These are phyloP conservation scores for Patella ulyssiponensis DNA, from an alignment of 2,888 invertebrate species.

Conservation along the genomic window DNA sequence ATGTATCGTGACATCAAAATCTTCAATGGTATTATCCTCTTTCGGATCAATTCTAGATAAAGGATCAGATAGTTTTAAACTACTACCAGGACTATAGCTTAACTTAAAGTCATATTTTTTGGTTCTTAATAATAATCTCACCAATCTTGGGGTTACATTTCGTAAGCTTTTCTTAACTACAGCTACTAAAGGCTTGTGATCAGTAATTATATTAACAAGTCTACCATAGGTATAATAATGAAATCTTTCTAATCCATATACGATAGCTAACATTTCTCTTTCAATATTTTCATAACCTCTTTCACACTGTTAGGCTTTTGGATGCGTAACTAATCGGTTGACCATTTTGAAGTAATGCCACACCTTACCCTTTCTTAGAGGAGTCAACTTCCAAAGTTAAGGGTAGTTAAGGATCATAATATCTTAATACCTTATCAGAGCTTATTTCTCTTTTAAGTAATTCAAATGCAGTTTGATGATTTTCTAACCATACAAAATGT, in stretches of 20 bases:
- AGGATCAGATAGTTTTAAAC: neutral
- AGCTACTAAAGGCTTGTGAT: neutral
- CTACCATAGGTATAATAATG: conserved; percentile 3
- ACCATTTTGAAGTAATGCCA: conserved; percentile 42
- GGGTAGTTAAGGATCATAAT: conserved; percentile 26
- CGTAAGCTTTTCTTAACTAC: neutral
- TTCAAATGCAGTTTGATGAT: conserved; percentile 27
- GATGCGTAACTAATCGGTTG: conserved; percentile 47
- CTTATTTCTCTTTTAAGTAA: conserved; percentile 21
- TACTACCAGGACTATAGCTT: neutral
- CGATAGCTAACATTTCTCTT: conserved; percentile 2
- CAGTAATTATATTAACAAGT: neutral
- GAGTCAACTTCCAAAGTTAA: conserved; percentile 44
- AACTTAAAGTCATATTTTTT: conserved; percentile 2
- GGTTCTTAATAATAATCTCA: neutral
- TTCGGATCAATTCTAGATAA: conserved; percentile 4
- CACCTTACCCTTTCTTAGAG: conserved; percentile 44
- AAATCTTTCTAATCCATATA: conserved; percentile 6
- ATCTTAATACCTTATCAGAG: conserved; percentile 12
- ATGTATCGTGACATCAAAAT: neutral
- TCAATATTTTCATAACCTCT: conserved; percentile 2
- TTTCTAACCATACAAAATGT: conserved; percentile 31
- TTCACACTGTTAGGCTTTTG: conserved; percentile 23
- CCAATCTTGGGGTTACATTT: neutral
- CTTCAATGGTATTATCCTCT: conserved; percentile 3